Evolutionary conservation across 2,888 invertebrate species (phyloP).

Genomic region (Pandemis cinnamomeana): DNA sequence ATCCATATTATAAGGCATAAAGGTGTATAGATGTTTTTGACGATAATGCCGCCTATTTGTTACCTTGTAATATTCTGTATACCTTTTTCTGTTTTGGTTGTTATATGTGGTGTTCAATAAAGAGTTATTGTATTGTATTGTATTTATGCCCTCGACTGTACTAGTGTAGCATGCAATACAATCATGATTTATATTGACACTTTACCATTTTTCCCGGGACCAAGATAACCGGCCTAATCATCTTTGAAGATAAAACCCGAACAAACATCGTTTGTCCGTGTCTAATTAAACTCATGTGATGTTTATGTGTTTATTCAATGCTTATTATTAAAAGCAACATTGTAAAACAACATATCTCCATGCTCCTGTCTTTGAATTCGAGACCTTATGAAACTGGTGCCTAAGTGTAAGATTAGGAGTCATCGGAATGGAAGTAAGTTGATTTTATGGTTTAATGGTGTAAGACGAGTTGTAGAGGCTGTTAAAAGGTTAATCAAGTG

Average conservation of each 20-base stretch:
- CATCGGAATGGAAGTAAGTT: neutral
- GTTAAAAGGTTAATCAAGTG: neutral
- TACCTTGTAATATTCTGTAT: too few relatives aligned
- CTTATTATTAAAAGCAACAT: neutral
- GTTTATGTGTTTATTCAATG: neutral
- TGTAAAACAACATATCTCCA: neutral
- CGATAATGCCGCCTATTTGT: too few relatives aligned
- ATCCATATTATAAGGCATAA: too few relatives aligned
- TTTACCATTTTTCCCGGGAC: neutral
- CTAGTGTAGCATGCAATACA: neutral
- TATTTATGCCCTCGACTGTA: neutral
- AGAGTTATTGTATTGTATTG: too few relatives aligned
- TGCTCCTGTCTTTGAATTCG: neutral
- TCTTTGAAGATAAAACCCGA: constrained; percentile 3
- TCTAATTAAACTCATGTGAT: neutral
- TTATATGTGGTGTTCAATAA: too few relatives aligned
- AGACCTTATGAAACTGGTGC: neutral
- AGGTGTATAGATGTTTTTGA: too few relatives aligned
- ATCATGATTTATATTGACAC: neutral
- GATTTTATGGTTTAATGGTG: neutral
- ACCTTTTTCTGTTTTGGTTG: too few relatives aligned
- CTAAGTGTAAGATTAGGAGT: neutral
- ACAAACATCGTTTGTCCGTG: neutral
- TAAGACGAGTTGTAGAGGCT: neutral
- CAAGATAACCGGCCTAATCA: constrained; percentile 1